Evolutionary conservation across 2,888 invertebrate genomes (phyloP), one percentile per base, ranked within the genome.

Genomic region (Parthenolecanium corni): DNA sequence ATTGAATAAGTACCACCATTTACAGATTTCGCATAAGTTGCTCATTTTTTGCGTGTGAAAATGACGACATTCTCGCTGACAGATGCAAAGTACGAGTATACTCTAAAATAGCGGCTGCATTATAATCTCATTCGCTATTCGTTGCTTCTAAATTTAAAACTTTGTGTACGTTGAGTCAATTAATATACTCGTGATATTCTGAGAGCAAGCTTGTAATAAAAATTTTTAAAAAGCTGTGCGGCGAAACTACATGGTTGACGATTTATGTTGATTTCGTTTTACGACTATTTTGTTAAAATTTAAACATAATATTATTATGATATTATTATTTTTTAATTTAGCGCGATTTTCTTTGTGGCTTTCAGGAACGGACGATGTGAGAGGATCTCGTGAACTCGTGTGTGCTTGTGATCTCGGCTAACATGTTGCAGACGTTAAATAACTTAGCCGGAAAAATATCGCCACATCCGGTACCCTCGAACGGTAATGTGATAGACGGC

Each of bases 371-470:
- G 31, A 51, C 47, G 31, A 23, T 18, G 47, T 9, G 46, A 46
- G 20, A 31, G 16, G 23, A 24, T 31, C 25, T 20, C 23, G 21
- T 38, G 38, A 23, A 23, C n/a, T 18, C n/a, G 5, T 14, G 49
- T 21, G 23, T 21, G 14, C 16, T 51, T 49, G 54, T 56, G 64
- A 66, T 62, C 52, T 53, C 66, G 57, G 66, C 64, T 66, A 77
- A 76, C 74, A 89, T 89, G 89, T 81, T 90, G 76, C 85, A 87
- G 76, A 86, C 89, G 71, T 78, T 90, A 76, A 89, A 89, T 80
- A 84, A 85, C 75, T 80, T 90, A 78, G 89, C 89, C 78, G 87
- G 87, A 74, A 90, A 90, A 77, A 85, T 89, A 75, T 89, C 89
- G 75, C 89, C 89, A 25, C 64, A 64, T 53, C 65, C 61, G 36